These are phyloP conservation scores for Saimiri boliviensis DNA, from an alignment of 2,113 vertebrate genomes.

Conservation along the genomic window DNA sequence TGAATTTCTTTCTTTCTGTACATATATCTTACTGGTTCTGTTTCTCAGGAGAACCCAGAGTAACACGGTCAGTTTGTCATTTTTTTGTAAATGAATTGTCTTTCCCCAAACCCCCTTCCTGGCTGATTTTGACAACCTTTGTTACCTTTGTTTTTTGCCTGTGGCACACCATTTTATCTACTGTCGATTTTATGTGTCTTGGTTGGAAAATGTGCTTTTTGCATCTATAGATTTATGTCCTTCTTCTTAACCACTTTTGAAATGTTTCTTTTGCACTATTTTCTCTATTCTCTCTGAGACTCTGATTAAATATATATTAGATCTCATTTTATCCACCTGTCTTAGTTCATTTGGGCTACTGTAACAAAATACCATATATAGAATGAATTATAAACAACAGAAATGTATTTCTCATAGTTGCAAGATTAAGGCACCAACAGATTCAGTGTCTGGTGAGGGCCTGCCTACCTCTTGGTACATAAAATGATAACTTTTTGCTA, in stretches of 20 bases:
- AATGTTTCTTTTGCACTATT: constrained; percentile 6
- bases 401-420: not conserved
- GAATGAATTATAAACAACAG: not conserved
- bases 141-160: not conserved
- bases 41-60: not conserved
- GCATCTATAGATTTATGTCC: not conserved
- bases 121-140: not conserved
- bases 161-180: not conserved
- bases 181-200: not conserved
- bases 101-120: not conserved
- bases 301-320: not conserved
- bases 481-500: not conserved
- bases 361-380: not conserved
- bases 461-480: not conserved
- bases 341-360: not conserved
- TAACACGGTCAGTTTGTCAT: not conserved
- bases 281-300: not conserved
- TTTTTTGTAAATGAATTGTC: not conserved
- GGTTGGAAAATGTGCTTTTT: not conserved
- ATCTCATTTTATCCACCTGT: not conserved
- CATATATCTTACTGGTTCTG: not conserved
- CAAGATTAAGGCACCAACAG: not conserved
- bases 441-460: not conserved
- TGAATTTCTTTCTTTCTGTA: not conserved
- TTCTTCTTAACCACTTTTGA: not conserved